Base-by-base conservation (phyloP, 1,140 invertebrate species). In the Drosophila nigrodunni region DNA sequence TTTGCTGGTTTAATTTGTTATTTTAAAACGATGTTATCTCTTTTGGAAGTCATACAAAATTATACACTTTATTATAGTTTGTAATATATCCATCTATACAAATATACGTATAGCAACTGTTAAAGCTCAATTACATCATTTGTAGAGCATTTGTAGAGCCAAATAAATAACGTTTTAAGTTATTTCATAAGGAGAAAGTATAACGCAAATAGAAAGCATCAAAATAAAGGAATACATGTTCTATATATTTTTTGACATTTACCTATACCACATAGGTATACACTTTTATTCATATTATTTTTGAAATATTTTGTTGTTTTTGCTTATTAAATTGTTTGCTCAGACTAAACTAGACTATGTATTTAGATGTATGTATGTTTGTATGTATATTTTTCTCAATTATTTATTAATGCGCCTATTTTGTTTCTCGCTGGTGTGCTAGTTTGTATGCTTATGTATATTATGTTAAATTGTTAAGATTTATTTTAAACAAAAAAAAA, bases 261-360 rank as follows among this genome's bases (percentile, higher is more conserved):
- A 66, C 46, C 55, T 41, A 18, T 52, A 47, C 41, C 18, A 1
- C 18, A 21, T 21, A 21, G 34, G 50, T 41, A 21, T 49, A 37
- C 49, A 60, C 62, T 43, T 39, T 65, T 15, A 65, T 35, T 65
- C 55, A 55, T 65, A 30, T 65, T 34, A 54, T 59, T 30, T 30
- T 30, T 30, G 25, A 5, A 44, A 44, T 59, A 47, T 82, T 70
- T 69, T 76, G 9, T 62, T 57, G 47, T 55, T 65, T 7, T 65
- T 79, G 30, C 54, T 74, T 69, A 75, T 81, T 85, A 85, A 86
- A 81, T 81, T 86, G 50, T 82, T 80, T 78, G 60, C 80, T 87
- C 83, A 88, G 85, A 87, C 83, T 87, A 87, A 80, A 70, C 73
- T 80, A 78, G 74, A 89, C 86, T 88, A 89, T 89, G 67, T 77